Evolutionary conservation across 2,888 invertebrate genomes (phyloP).

Genomic region (Acanthococcus lagerstroemiae): DNA sequence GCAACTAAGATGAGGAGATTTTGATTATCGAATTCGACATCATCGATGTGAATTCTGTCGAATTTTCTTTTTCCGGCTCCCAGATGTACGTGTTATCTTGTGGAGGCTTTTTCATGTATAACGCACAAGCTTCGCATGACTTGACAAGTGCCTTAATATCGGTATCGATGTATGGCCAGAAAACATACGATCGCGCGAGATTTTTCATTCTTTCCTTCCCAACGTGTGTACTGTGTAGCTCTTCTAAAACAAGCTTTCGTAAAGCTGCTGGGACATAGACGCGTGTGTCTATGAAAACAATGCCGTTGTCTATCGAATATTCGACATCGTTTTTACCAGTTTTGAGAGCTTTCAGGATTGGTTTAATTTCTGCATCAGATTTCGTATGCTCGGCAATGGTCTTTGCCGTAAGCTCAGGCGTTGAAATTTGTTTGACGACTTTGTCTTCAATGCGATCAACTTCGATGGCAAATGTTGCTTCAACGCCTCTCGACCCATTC

Average conservation of each 20-base stretch:
- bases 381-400: not conserved
- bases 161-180: conserved; percentile 37
- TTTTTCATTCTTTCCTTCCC: conserved; percentile 38
- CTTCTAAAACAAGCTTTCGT: conserved; percentile 33
- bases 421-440: not conserved
- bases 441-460: too few species aligned
- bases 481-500: too few species aligned
- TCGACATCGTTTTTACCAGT: not conserved
- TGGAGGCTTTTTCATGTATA: not conserved
- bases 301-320: not conserved
- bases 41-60: not conserved
- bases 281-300: not conserved
- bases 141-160: conserved; percentile 36
- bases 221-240: conserved; percentile 37
- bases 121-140: conserved; percentile 35
- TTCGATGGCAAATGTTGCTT: too few species aligned
- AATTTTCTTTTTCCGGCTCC: not conserved
- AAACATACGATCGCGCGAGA: conserved; percentile 37
- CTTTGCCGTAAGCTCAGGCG: not conserved
- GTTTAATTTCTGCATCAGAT: not conserved
- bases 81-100: not conserved
- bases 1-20: not conserved
- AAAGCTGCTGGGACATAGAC: not conserved
- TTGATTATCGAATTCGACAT: not conserved
- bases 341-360: not conserved